Base-by-base conservation (phyloP, 2,888 invertebrate species). In the Caenorhabditis doughertyi region DNA sequence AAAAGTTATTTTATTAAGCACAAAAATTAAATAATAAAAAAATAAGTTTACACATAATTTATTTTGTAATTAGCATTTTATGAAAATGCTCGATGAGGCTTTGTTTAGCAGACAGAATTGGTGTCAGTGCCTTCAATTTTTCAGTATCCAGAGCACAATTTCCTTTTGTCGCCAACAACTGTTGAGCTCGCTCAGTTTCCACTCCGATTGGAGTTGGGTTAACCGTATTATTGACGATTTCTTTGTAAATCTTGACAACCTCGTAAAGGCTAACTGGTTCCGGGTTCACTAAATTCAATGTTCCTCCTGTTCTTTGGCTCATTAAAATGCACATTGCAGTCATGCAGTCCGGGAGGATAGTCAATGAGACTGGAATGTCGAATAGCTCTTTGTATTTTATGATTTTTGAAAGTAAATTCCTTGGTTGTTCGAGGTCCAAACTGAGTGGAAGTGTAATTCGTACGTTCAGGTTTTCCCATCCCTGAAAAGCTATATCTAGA, bases 321-420 rank as follows among this genome's bases (percentile, higher is more conserved):
- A 91, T 91, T 53, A 91, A 81, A 13, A 83, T 80, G 55, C 90
- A 77, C 74, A 91, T 82, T 0, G 89, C 89, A 5, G 88, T 87
- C 42, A 91, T 72, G 32, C 90, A 90, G 62, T 91, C 91, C 11
- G 91, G 89, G 5, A 91, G 84, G 55, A 91, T 89, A 16, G 91
- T 90, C n/a, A 91, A 67, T 11, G 91, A 91, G 9, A 91, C 90
- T 32, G 91, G 91, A 58, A 91, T 84, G 64, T 90, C 90, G 81
- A 91, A 90, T 16, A 91, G 87, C 80, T 91, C 89, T 58, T 89
- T 90, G 85, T 91, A 91, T 13, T 88, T 88, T 74, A 89, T 85
- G 53, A 91, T 89, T 77, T 91, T 91, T 0, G 89, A 84, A 2
- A 91, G 82, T 27, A 91, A 79, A 79, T 91, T 91, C 25, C 91